Base-by-base conservation (phyloP, 2,888 invertebrate species). In the Campoplex capitator region DNA sequence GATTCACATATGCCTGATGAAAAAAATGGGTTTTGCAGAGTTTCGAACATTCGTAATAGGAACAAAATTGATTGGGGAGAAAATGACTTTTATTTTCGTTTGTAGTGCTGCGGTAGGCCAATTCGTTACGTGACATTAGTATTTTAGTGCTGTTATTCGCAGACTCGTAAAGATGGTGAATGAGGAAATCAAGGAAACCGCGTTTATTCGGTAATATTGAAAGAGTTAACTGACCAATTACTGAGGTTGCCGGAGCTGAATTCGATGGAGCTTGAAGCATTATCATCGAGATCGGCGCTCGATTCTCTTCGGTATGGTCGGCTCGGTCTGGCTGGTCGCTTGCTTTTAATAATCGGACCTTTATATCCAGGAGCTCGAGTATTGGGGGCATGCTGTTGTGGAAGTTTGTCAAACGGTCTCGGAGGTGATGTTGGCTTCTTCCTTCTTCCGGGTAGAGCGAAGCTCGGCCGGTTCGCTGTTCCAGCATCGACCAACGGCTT, bases 331-430 rank as follows among this genome's bases (percentile, higher is more conserved):
- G 85, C 84, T 2, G 92, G 91, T 48, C 92, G 91, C 11, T 88
- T 87, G 23, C 87, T 84, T 80, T 93, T 93, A 13, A 88, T n/a
- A 82, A 93, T 76, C 0, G 93, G 92, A 16, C 94, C 94, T 45
- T 92, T 94, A 89, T 94, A 94, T 3, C 94, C 94, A 1, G 94
- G 94, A 13, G 94, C 94, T 84, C 94, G 90, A 0, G 94, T 94
- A 70, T 94, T 94, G 0, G 94, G 94, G 7, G 94, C 94, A 70
- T 94, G 94, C 65, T 94, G 94, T 38, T 93, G 93, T 1, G 94
- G 94, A 9, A 94, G 84, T 78, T 94, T 94, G 80, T 94, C 94
- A 81, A 92, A 94, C 0, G 94, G 94, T 78, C 93, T 90, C 3
- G 92, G 85, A 8, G 85, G 73, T 13, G 84, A 38, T n/a, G 88